Evolutionary conservation across 2,888 invertebrate species (phyloP).

Genomic region (Ochlodes sylvanus): DNA sequence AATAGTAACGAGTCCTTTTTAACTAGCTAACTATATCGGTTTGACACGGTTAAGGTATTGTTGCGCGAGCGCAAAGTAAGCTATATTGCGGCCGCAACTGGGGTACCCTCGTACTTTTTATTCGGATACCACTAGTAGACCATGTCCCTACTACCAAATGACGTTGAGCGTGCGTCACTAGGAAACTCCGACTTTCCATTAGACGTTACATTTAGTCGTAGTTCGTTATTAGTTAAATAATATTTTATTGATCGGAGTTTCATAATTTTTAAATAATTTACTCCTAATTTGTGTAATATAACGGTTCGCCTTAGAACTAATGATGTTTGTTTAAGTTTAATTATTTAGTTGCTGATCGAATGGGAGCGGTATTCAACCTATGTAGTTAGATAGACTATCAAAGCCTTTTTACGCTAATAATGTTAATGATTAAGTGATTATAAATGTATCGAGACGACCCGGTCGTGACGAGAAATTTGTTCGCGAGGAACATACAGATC

Average conservation of each 20-base stretch:
- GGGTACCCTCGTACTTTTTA: too few relatives aligned
- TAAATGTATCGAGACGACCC: conserved; percentile 1
- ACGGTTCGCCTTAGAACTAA: conserved; percentile 56
- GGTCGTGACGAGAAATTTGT: neutral
- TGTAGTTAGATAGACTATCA: conserved; percentile 27
- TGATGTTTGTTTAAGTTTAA: conserved; percentile 52
- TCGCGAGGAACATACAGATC: neutral
- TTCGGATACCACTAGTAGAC: too few relatives aligned
- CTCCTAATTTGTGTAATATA: conserved; percentile 56
- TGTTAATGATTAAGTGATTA: conserved; percentile 8
- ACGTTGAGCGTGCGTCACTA: conserved; percentile 8
- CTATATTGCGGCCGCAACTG: too few relatives aligned
- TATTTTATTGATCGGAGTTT: conserved; percentile 55
- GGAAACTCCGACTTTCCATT: conserved; percentile 20
- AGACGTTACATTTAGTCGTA: conserved; percentile 26
- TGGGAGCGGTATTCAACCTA: conserved; percentile 1
- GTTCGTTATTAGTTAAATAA: conserved; percentile 50
- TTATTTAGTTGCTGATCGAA: conserved; percentile 46
- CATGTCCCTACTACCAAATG: too few relatives aligned
- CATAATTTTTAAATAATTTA: conserved; percentile 59
- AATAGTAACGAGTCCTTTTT: conserved; percentile 12
- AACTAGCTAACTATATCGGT: neutral
- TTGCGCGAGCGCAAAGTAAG: too few relatives aligned
- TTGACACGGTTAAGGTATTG: neutral
- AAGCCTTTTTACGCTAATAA: conserved; percentile 31